Base-by-base conservation (phyloP, 2,888 invertebrate species). In the Drosophila sordidula region DNA sequence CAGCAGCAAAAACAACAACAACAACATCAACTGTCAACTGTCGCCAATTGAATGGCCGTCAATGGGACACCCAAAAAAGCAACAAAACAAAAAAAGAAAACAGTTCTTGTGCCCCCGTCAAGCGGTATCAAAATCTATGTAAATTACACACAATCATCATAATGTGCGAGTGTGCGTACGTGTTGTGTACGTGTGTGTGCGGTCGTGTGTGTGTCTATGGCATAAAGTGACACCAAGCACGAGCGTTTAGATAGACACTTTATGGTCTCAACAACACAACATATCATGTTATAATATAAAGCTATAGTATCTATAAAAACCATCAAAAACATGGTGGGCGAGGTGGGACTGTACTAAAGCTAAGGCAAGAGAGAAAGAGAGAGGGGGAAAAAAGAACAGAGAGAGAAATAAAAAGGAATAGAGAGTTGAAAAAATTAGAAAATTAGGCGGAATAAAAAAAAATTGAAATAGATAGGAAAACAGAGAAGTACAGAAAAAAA, bases 101-200 rank as follows among this genome's bases (percentile, higher is more conserved):
- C 6, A 66, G 67, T 63, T 63, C 44, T 16, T 70, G 34, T 65
- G 41, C 54, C 50, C 50, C 56, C 65, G 50, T 63, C 76, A 65
- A 64, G 64, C 70, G 67, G 65, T 78, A 81, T 81, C 71, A 84
- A 78, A 81, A 81, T 72, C 86, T 79, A 83, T 83, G 88, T 87
- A 87, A 83, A 83, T 87, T 87, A 85, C 88, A 79, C 65, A 70
- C 83, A 85, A 82, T 81, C 79, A 85, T 69, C 76, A 72, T 82
- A 63, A 72, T 78, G 25, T 69, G 66, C 39, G 67, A 54, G 68
- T 71, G 58, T 62, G 56, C 46, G 46, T 59, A 50, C 64, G 64
- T 63, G 64, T 29, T 52, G 9, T 57, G 39, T 59, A 22, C 38
- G 26, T 66, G 54, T 46, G 52, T 63, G 36, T 57, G 46, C 11